Conservation (phyloP, 2,113 vertebrate genomes). For the Triplophysa rosa region DNA sequence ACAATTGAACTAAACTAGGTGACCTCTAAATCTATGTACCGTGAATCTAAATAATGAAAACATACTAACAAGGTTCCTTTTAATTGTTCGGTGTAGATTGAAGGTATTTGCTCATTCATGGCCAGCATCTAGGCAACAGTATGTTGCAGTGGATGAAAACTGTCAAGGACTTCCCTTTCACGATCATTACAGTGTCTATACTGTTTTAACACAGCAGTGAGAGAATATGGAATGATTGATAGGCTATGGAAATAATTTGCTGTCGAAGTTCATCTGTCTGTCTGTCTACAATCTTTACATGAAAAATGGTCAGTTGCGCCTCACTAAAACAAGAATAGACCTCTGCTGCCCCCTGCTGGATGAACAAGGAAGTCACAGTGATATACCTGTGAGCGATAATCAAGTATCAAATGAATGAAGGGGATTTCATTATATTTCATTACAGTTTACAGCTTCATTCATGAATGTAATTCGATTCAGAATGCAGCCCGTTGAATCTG, state of each 20-base stretch:
- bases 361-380: not conserved
- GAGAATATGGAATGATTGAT: not conserved
- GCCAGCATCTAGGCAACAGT: too few relatives aligned
- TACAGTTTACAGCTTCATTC: too few relatives aligned
- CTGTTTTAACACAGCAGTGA: too few relatives aligned
- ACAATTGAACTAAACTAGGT: not conserved
- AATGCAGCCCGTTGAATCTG: too few relatives aligned
- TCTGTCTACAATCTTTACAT: not conserved
- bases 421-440: not conserved
- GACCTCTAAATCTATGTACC: constrained; percentile 1
- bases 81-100: not conserved
- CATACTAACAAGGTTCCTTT: not conserved
- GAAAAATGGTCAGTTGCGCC: not conserved
- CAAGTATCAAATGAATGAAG: not conserved
- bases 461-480: too few relatives aligned
- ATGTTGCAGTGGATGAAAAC: not conserved
- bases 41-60: not conserved
- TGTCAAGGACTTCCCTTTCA: not conserved
- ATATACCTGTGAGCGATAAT: not conserved
- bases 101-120: too few relatives aligned
- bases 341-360: constrained; percentile 48
- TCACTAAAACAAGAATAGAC: not conserved
- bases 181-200: too few relatives aligned
- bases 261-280: not conserved
- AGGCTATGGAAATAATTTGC: not conserved